Evolutionary conservation across 53 echinoderm and acorn worm genomes (phyloP), one percentile per base, ranked within the genome.

Genomic region (Holothuria scabra): DNA sequence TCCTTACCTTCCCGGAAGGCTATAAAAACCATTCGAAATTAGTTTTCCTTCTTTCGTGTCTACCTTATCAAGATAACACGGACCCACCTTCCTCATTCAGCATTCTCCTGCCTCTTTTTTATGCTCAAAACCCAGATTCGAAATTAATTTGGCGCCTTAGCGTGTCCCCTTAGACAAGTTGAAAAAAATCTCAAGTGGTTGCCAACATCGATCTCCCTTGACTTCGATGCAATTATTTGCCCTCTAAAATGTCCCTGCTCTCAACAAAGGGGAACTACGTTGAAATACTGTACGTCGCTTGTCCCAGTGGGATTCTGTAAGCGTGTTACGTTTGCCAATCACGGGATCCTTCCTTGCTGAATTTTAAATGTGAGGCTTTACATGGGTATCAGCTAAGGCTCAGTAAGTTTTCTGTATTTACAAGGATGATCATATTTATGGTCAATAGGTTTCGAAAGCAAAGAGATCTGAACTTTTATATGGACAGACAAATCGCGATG

Each of bases 171-270:
- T 9, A 23, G 13, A 72, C 46, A 25, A 44, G 44, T 12, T 22
- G 72, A 25, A 13, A n/a, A n/a, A 46, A 26, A 72, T 72, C 44
- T 24, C 24, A 23, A 26, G 37, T 72, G 12, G 72, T 48, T 24
- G 4, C 14, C 72, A 44, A 25, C 72, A 72, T 72, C 72, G 72
- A 72, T 72, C 72, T 72, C 46, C 49, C 10, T 22, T 72, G 72
- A 72, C 72, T 72, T 48, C 34, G 12, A 48, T 72, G 72, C 72
- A 72, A 72, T 72, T 72, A 72, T 72, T 72, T 72, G 72, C 72
- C 72, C 46, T 72, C 72, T 72, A 46, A 72, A 72, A 72, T 46
- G 72, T 72, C 72, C 72, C 44, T 72, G 72, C 46, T 48, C 48
- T 72, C 72, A 16, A 72, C n/a, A 23, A 21, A 72, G 46, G 46